Evolutionary conservation across 1,140 invertebrate genomes (phyloP).

Genomic region (Drosophila pallidifrons): DNA sequence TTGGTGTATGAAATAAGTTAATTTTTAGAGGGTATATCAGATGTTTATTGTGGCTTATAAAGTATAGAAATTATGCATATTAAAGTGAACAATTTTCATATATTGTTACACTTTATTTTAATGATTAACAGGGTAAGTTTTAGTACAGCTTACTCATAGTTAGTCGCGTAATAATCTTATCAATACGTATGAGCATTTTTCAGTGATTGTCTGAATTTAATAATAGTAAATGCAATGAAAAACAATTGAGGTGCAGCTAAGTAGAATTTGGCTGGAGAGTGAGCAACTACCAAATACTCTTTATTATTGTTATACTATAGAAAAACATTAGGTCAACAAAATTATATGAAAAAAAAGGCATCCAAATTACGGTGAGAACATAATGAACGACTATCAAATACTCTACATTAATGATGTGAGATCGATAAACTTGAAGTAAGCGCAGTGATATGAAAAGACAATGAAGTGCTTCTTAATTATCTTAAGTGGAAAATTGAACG

Average conservation of each 20-base stretch:
- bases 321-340: no score
- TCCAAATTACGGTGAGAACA: no score
- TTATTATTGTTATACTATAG: no score
- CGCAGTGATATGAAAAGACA: no score
- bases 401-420: no score
- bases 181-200: background rate
- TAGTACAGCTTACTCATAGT: background rate
- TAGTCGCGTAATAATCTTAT: background rate
- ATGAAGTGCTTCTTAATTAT: no score
- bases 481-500: no score
- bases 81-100: background rate
- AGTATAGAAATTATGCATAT: no score
- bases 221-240: slow-evolving; percentile 11
- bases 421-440: no score
- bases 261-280: background rate
- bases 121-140: background rate
- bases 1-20: background rate
- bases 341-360: background rate
- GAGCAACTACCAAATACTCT: background rate
- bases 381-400: no score
- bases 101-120: background rate
- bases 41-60: no score
- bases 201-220: background rate
- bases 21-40: background rate
- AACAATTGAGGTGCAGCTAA: background rate